Evolutionary conservation across 2,113 vertebrate genomes (phyloP).

Genomic region (Urocitellus parryii): DNA sequence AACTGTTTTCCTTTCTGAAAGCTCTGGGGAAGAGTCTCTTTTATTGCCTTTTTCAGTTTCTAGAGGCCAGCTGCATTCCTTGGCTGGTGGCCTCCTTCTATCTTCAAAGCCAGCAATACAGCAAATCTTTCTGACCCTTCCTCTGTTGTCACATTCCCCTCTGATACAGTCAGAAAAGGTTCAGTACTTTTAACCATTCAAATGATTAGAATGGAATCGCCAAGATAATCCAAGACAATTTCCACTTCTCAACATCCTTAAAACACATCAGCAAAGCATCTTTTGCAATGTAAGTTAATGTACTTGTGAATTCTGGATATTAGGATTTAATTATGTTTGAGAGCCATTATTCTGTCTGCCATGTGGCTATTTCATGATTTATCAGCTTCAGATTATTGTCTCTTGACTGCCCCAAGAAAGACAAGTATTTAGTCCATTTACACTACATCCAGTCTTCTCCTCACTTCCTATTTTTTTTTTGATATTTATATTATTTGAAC

Average conservation of each 20-base stretch:
- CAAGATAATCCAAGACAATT: background rate
- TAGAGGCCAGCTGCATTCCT: background rate
- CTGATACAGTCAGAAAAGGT: background rate
- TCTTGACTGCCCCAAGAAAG: background rate
- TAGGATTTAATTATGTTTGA: background rate
- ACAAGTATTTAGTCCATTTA: background rate
- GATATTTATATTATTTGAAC: background rate
- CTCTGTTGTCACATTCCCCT: slow-evolving; percentile 28
- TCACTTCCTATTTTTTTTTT: background rate
- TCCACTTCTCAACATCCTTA: background rate
- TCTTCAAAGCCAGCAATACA: background rate
- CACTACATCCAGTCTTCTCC: background rate
- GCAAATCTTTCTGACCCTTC: background rate
- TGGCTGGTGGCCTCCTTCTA: background rate
- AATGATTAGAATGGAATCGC: background rate
- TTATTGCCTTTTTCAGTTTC: background rate
- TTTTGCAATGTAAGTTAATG: background rate
- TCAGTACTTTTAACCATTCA: background rate
- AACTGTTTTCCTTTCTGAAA: background rate
- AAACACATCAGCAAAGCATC: background rate
- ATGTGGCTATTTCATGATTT: background rate
- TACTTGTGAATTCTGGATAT: background rate
- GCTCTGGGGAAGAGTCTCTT: background rate
- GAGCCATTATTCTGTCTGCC: background rate
- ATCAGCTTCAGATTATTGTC: background rate